Base-by-base conservation (phyloP, 2,888 invertebrate species). In the Melieria omissa region DNA sequence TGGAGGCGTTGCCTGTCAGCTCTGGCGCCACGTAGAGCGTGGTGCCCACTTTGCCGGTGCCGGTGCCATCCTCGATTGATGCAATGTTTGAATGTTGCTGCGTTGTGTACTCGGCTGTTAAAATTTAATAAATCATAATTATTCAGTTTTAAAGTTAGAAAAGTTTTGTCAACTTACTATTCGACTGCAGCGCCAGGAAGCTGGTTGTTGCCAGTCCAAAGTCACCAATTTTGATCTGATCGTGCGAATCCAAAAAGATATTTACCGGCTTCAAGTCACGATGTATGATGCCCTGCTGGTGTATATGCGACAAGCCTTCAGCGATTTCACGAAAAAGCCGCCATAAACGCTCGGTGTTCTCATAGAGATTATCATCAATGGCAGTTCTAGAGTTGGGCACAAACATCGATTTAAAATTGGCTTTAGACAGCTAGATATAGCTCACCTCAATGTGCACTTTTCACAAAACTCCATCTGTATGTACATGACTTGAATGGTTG, bases 401-500 rank as follows among this genome's bases (percentile, higher is more conserved):
- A 29, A 29, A 29, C 29, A 29, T 29, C 29, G 29, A 2, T 29
- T 29, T 29, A 29, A 29, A 29, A 29, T 29, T 61, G 44, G 12
- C 7, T 6, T 8, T n/a, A 5, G 5, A 9, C 12, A 1, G 5
- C 12, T 44, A 42, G n/a, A 4, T 61, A 12, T 61, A 44, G 41
- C 54, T 93, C 78, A 89, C 86, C 93, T 89, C 46, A 97, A 87
- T 0, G 99, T 99, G 80, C 95, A 95, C 82, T 97, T 98, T 84
- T 98, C 98, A 86, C 99, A 99, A 86, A 97, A 98, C 88, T 99
- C 99, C 99, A 99, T 99, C 89, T 99, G 96, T 78, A 95, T 95
- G 83, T 95, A 97, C 88, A 98, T 91, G 71, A 93, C 82, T 77
- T 87, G 86, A 76, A 84, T 82, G 5, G 79, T 77, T 0, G 84